A percentile compares a stretch with the other conserved stretches of the same genome.
These are phyloP conservation scores for Podarcis cretensis DNA, from an alignment of 2,113 vertebrate species.

Conservation along the genomic window DNA sequence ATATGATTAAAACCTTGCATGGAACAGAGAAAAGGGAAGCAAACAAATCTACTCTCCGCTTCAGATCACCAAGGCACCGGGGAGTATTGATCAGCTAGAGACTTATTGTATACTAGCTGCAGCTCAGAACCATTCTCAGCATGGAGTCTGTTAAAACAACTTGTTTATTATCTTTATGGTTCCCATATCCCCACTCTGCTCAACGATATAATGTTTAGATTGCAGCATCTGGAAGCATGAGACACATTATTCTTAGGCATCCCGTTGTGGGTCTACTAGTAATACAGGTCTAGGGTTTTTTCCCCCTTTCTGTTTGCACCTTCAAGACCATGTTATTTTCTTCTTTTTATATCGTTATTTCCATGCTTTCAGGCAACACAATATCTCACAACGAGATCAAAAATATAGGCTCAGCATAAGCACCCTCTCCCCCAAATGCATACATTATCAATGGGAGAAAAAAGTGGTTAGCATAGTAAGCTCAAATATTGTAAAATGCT, in stretches of 20 bases:
- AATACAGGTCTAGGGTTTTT: not conserved
- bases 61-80: not conserved
- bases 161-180: constrained; percentile 6
- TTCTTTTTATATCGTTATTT: not conserved
- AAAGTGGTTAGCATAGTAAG: not conserved
- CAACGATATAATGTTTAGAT: not conserved
- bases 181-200: constrained; percentile 4
- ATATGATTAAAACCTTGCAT: not conserved
- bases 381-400: not conserved
- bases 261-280: not conserved
- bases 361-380: constrained; percentile 5
- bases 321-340: not conserved
- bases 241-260: constrained; percentile 13
- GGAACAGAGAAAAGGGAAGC: not conserved
- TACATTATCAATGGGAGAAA: not conserved
- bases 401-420: not conserved
- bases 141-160: constrained; percentile 12
- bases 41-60: constrained; percentile 3
- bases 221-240: not conserved
- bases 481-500: not conserved
- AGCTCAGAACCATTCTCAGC: not conserved
- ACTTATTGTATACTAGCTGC: constrained; percentile 3
- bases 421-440: not conserved
- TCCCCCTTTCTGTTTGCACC: not conserved
- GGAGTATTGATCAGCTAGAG: constrained; percentile 3